Conservation (phyloP, 2,797 vertebrate genomes). For the Vireo griseus region DNA sequence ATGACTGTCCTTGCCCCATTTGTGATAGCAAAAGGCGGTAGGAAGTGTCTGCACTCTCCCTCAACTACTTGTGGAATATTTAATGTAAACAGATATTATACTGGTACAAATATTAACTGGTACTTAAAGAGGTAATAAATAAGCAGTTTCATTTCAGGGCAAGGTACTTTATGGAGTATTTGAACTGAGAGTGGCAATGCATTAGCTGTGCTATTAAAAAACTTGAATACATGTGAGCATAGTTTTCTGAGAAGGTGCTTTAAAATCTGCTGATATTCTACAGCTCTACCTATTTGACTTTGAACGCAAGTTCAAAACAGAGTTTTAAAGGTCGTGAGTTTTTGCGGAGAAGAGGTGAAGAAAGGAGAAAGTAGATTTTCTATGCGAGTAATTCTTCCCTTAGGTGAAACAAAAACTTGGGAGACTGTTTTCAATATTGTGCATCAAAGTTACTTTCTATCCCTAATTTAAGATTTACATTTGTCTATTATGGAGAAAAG, state of each 20-base stretch:
- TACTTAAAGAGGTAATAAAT: background rate
- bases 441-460: background rate
- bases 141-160: background rate
- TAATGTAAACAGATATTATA: background rate
- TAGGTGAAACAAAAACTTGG: background rate
- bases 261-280: background rate
- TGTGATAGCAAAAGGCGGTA: background rate
- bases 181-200: background rate
- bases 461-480: background rate
- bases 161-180: background rate
- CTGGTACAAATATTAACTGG: background rate
- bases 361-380: background rate
- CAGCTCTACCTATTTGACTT: background rate
- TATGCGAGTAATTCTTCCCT: background rate
- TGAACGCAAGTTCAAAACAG: background rate
- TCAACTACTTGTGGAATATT: background rate
- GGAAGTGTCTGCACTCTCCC: background rate
- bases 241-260: background rate
- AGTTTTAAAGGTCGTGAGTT: background rate
- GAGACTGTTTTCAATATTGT: background rate
- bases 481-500: background rate
- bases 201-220: background rate
- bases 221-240: background rate
- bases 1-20: background rate
- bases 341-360: background rate